Conservation (phyloP, 2,797 vertebrate species). For the Platyrinchus mystaceus region DNA sequence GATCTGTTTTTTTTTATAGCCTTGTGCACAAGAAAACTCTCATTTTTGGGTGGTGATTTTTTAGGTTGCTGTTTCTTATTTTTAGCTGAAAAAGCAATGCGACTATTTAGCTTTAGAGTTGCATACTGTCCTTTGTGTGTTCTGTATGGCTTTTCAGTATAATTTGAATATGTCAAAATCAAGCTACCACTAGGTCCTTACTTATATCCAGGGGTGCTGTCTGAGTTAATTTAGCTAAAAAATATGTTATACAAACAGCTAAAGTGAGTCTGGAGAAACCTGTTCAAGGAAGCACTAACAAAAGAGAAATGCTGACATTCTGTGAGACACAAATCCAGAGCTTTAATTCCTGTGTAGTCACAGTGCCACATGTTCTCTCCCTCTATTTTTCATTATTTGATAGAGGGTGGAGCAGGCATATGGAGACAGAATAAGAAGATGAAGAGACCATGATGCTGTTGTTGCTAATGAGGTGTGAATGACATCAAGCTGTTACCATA, state of each 20-base stretch:
- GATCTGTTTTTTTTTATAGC: not conserved
- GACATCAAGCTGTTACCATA: not conserved
- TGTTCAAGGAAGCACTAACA: not conserved
- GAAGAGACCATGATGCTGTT: not conserved
- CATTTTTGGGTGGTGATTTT: not conserved
- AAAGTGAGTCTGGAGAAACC: not conserved
- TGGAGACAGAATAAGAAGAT: not conserved
- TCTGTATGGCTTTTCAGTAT: not conserved
- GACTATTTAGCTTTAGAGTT: not conserved
- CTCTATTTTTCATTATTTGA: not conserved
- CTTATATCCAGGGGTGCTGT: not conserved
- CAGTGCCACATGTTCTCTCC: not conserved
- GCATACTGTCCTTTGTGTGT: not conserved
- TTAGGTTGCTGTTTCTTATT: not conserved
- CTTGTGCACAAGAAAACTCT: not conserved
- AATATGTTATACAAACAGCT: not conserved
- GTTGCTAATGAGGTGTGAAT: not conserved
- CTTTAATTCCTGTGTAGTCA: not conserved
- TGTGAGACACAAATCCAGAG: not conserved
- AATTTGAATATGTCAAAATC: not conserved
- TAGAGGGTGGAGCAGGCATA: not conserved
- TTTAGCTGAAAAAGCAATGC: not conserved
- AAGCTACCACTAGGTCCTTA: not conserved
- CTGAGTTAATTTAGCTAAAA: slow-evolving; percentile 30
- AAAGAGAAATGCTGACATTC: not conserved